A percentile compares a stretch with the other conserved stretches of the same genome.
Conservation (phyloP, 2,113 vertebrate species). For the Epinephelus moara region DNA sequence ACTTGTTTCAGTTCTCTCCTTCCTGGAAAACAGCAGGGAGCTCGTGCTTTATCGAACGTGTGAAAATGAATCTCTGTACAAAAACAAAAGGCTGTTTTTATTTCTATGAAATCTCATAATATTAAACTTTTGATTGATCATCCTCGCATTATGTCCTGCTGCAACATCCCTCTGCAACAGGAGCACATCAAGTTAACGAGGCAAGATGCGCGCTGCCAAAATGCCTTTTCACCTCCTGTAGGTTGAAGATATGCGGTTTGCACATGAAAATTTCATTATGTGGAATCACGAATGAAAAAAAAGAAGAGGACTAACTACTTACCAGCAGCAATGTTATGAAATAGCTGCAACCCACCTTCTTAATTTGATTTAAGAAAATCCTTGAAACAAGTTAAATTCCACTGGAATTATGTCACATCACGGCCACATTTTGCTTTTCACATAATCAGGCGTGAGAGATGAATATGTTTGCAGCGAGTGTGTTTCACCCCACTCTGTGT, state of each 20-base stretch:
- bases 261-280: not conserved
- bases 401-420: not conserved
- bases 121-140: constrained; percentile 24
- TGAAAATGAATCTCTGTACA: not conserved
- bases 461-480: not conserved
- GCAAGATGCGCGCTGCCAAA: not conserved
- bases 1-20: not conserved
- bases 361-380: not conserved
- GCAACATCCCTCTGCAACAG: not conserved
- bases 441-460: not conserved
- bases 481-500: constrained; percentile 31
- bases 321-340: not conserved
- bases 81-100: constrained; percentile 5
- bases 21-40: not conserved
- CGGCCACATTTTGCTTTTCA: constrained; percentile 8
- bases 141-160: constrained; percentile 1
- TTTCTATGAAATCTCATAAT: constrained; percentile 1
- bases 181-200: constrained; percentile 44
- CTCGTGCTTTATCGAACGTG: not conserved
- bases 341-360: not conserved
- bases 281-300: not conserved
- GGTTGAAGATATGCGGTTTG: not conserved
- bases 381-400: not conserved
- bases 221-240: not conserved
- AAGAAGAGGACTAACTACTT: not conserved